Conservation (phyloP, 2,797 vertebrate species). For the Cossypha caffra region DNA sequence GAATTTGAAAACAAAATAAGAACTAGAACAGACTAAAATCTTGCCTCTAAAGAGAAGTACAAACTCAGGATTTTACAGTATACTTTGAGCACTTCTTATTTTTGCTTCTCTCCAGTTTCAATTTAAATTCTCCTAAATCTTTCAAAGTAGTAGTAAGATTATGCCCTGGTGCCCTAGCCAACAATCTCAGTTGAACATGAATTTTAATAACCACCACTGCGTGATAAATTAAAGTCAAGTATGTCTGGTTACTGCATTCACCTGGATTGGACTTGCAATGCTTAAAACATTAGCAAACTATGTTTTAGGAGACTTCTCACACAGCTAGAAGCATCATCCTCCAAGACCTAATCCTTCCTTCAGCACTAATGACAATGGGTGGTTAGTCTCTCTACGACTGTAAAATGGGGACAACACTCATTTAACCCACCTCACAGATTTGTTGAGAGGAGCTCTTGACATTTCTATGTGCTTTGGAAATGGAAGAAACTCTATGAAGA, state of each 20-base stretch:
- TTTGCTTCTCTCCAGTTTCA: neutral
- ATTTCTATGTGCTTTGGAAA: neutral
- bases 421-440: conserved; percentile 21
- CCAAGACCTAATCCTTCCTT: neutral
- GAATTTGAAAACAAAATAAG: neutral
- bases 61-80: neutral
- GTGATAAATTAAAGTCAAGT: conserved; percentile 31
- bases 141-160: conserved; percentile 1
- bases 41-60: neutral
- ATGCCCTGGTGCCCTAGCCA: neutral
- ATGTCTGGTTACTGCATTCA: neutral
- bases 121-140: conserved; percentile 21
- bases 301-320: conserved; percentile 25
- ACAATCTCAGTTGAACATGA: neutral
- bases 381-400: conserved; percentile 13
- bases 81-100: neutral
- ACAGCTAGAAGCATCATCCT: conserved; percentile 8
- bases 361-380: conserved; percentile 14
- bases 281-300: conserved; percentile 3
- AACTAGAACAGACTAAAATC: neutral
- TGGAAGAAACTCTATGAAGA: neutral
- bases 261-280: conserved; percentile 7
- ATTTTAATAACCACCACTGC: conserved; percentile 27
- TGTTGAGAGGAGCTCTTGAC: conserved; percentile 9
- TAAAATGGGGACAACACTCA: conserved; percentile 44